Base-by-base conservation (phyloP, 2,888 invertebrate genomes). In the Agrypnus murinus region DNA sequence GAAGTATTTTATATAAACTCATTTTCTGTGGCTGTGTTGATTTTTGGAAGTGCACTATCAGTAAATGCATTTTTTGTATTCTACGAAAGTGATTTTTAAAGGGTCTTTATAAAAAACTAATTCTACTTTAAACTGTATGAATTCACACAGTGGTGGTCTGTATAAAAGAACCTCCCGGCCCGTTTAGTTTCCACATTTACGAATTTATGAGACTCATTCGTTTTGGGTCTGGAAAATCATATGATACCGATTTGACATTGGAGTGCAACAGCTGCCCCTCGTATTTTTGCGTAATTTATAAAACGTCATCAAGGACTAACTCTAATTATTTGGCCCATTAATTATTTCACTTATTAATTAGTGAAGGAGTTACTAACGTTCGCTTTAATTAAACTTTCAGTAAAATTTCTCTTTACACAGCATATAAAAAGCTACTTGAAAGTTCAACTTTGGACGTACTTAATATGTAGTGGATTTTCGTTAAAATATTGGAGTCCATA, bases 241-340 rank as follows among this genome's bases (percentile, higher is more conserved):
- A 64, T 58, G 65, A 48, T 48, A 63, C 48, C 50, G n/a, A 63
- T 63, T 63, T 63, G 50, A 63, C 62, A 50, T 15, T 6, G 46
- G 15, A 12, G 45, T 32, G 67, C 65, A 65, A 65, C 72, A 69
- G 69, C 72, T 72, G 71, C 38, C 50, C 36, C 43, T 36, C 48
- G 50, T 65, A 72, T 69, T 74, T 74, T 74, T 72, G 73, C 66
- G 46, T 70, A 71, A 76, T 76, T 76, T 76, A 74, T 74, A 73
- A 71, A 74, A 74, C 71, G 75, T 72, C 74, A 75, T 70, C 74
- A 59, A 65, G 69, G 63, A 63, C 65, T 32, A 64, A 68, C 73
- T 76, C 74, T 76, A 76, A 76, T 76, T 74, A 76, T 76, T 72
- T 72, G 40, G 62, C 58, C 71, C 72, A 74, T 74, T 76, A 76